These are phyloP conservation scores for Galbula dea DNA, from an alignment of 2,113 vertebrate species.

Conservation along the genomic window DNA sequence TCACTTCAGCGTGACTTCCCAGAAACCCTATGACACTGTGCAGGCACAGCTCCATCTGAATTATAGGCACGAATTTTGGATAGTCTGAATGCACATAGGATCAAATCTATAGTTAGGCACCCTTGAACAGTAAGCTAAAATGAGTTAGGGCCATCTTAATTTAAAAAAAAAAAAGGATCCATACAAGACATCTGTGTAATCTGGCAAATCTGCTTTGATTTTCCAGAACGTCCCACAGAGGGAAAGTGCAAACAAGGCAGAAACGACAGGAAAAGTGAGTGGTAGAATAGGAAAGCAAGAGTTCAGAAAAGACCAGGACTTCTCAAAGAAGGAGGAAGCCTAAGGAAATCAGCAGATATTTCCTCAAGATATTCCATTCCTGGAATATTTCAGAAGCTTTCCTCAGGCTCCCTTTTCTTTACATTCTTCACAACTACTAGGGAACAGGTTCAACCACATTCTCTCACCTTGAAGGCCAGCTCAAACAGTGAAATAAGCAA, in stretches of 20 bases:
- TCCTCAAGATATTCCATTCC: not conserved
- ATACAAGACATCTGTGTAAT: not conserved
- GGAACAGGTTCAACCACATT: not conserved
- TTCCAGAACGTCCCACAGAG: not conserved
- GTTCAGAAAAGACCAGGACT: not conserved
- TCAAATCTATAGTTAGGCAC: not conserved
- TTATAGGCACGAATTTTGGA: not conserved
- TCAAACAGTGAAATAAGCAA: not conserved
- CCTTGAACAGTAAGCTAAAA: not conserved
- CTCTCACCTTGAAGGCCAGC: not conserved
- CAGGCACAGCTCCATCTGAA: not conserved
- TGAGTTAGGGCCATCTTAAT: not conserved
- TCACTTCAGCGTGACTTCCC: not conserved
- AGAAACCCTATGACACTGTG: not conserved
- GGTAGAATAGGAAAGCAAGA: not conserved
- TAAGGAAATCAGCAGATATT: not conserved
- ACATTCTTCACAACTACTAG: not conserved
- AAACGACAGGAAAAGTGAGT: rapidly evolving
- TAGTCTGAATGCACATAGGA: not conserved
- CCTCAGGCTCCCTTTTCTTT: not conserved
- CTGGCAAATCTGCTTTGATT: not conserved
- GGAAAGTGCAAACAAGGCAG: not conserved
- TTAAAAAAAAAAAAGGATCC: not conserved
- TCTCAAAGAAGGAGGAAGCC: not conserved
- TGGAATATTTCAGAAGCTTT: not conserved